Conservation (phyloP, 2,113 vertebrate species). For the Pomatorhinus ruficollis region DNA sequence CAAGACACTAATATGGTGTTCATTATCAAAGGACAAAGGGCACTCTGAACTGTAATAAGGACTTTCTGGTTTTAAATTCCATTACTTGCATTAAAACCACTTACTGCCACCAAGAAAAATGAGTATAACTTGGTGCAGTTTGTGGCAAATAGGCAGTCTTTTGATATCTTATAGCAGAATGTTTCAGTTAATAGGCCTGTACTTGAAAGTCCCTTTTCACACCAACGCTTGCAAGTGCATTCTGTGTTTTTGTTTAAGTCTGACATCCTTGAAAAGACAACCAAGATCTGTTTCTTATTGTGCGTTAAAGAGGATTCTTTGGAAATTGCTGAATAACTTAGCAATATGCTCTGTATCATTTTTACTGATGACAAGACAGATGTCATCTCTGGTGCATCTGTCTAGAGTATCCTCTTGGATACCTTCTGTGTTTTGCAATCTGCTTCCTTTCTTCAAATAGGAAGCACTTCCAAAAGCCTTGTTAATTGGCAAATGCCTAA, state of each 20-base stretch:
- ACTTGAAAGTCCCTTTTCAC: constrained; percentile 50
- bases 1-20: constrained; percentile 40
- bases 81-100: constrained; percentile 62
- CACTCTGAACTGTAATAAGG: constrained; percentile 53
- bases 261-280: constrained; percentile 52
- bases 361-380: constrained; percentile 54
- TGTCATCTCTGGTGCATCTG: constrained; percentile 59
- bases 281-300: constrained; percentile 69
- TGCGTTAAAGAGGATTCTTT: constrained; percentile 55
- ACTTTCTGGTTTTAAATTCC: constrained; percentile 62
- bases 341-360: constrained; percentile 64
- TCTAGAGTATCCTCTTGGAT: constrained; percentile 46
- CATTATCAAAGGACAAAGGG: constrained; percentile 64
- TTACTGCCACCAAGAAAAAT: constrained; percentile 58
- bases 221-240: constrained; percentile 37
- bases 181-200: constrained; percentile 52
- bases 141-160: constrained; percentile 41
- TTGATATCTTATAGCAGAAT: constrained; percentile 63
- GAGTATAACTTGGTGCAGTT: constrained; percentile 54
- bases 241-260: constrained; percentile 48
- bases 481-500: background rate
- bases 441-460: constrained; percentile 8
- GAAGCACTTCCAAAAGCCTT: background rate
- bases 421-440: background rate
- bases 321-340: constrained; percentile 55